Base-by-base conservation (phyloP, 2,797 vertebrate genomes). In the Helostoma temminkii region DNA sequence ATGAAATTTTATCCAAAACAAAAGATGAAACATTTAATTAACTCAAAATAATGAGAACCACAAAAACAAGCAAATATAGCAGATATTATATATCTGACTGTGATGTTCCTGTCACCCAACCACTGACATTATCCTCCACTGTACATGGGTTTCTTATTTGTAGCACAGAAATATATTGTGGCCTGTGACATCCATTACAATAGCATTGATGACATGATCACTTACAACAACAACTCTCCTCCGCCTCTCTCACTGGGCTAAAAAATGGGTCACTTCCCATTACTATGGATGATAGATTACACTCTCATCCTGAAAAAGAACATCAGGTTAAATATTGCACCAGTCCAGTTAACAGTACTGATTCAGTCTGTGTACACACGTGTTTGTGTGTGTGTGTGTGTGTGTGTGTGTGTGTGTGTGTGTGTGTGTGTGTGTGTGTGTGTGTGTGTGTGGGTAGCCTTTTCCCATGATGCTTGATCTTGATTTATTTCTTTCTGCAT, bases 311-410 rank as follows among this genome's bases (percentile, higher is more conserved):
- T 57, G 64, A 85, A 82, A 79, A 39, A 28, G 66, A 83, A 57
- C 76, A 85, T 80, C 80, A 84, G 81, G 84, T 88, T 83, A 85
- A 86, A 88, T 84, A 85, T 77, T 79, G 77, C 21, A 78, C 53
- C 49, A 62, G 71, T 49, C 18, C n/a, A 25, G 64, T 58, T 66
- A 68, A 70, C 71, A 62, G 42, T 32, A 42, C 59, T 42, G 25
- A 21, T 49, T 57, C 49, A 21, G n/a, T 22, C 21, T 55, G 66
- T 74, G 78, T 62, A n/a, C n/a, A n/a, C n/a, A n/a, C n/a, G 56
- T 52, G 42, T 55, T 58, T 34, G 56, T 39, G 48, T 62, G 54
- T 37, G 66, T 49, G 48, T 60, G 54, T 46, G 68, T 5, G 60
- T 75, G 37, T 39, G 26, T 46, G 22, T 64, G 46, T 57, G 48